Conservation (phyloP, 2,113 vertebrate genomes). For the Procapra przewalskii region DNA sequence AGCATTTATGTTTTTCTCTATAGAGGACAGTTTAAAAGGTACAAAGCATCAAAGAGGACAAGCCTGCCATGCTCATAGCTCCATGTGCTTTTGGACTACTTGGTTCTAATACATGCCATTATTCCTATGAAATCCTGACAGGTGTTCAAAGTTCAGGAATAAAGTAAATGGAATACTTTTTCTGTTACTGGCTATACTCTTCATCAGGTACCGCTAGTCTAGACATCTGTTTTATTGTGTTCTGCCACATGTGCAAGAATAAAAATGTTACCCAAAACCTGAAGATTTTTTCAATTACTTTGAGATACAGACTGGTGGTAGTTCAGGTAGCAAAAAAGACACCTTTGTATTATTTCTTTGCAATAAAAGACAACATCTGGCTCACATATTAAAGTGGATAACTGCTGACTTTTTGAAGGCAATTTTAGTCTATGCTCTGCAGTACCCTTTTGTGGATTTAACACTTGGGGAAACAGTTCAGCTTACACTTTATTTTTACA, state of each 20-base stretch:
- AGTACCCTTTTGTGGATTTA: neutral
- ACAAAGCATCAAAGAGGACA: neutral
- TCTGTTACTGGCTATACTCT: neutral
- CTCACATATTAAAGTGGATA: neutral
- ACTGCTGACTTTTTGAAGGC: conserved; percentile 12
- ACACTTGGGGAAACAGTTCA: neutral
- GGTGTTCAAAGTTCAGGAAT: neutral
- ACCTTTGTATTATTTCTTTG: neutral
- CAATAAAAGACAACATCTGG: neutral
- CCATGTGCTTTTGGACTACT: neutral
- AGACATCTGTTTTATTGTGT: neutral
- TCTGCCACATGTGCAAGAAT: neutral
- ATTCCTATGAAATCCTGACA: neutral
- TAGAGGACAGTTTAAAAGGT: neutral
- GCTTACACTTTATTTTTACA: neutral
- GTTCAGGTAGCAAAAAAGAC: neutral
- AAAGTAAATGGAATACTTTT: neutral
- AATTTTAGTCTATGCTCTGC: neutral
- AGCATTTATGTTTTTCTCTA: neutral
- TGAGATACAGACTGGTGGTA: neutral
- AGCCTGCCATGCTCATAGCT: neutral
- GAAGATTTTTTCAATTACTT: neutral
- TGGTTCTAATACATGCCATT: neutral
- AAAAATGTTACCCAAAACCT: conserved; percentile 16
- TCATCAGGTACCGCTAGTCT: neutral